A percentile compares a stretch with the other conserved stretches of the same genome.
These are phyloP conservation scores for Pristionchus entomophagus DNA, from an alignment of 2,888 invertebrate genomes.

Conservation along the genomic window DNA sequence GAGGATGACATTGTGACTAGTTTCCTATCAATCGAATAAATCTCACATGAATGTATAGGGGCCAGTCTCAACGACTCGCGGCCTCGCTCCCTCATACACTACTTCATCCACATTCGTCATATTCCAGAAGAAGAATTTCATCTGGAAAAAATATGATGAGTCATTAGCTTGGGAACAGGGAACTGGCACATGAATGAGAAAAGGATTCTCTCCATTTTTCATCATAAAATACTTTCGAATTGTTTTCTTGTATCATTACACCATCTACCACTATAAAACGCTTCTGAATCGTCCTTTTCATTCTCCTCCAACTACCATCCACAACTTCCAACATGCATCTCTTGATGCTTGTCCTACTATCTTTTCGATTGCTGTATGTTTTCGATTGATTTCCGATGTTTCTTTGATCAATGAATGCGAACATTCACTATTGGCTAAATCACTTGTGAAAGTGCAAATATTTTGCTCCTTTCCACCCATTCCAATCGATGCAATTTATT, in stretches of 20 bases:
- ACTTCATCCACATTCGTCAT: constrained; percentile 68
- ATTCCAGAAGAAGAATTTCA: constrained; percentile 68
- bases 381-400: too few relatives aligned
- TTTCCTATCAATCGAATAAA: neutral
- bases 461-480: too few relatives aligned
- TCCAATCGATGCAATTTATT: too few relatives aligned
- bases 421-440: too few relatives aligned
- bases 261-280: neutral
- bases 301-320: neutral
- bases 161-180: too few relatives aligned
- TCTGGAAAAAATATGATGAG: constrained; percentile 42
- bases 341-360: neutral
- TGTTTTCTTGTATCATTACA: neutral
- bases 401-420: too few relatives aligned
- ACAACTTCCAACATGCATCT: neutral
- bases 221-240: neutral
- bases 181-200: too few relatives aligned
- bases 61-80: constrained; percentile 50
- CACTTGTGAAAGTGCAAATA: too few relatives aligned
- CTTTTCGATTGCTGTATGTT: neutral
- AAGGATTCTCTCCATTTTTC: too few relatives aligned
- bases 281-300: neutral
- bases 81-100: constrained; percentile 54
- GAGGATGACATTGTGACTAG: too few relatives aligned
- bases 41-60: constrained; percentile 45